Percentiles rank a stretch among this genome's conserved stretches.
These are phyloP conservation scores for Pao palembangensis DNA, from an alignment of 2,113 vertebrate species.

Conservation along the genomic window DNA sequence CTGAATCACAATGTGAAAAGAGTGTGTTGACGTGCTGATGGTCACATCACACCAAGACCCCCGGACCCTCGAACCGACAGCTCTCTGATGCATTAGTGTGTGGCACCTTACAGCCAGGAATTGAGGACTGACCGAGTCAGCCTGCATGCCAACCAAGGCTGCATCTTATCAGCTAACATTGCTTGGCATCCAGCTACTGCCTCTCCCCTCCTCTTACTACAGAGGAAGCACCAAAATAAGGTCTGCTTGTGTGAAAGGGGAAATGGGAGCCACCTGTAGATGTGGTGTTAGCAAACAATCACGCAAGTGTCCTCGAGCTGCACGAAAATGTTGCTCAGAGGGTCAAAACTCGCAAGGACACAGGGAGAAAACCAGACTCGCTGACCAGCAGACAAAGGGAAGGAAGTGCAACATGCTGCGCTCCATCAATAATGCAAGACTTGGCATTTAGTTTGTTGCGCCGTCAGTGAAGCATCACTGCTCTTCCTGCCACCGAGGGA, in stretches of 20 bases:
- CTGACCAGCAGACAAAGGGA: too few relatives aligned
- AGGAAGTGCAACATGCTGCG: neutral
- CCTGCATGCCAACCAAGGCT: constrained; percentile 23
- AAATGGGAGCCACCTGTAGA: too few relatives aligned
- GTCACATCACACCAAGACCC: neutral
- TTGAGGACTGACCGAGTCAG: constrained; percentile 32
- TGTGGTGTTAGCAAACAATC: too few relatives aligned
- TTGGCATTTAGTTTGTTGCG: constrained; percentile 59
- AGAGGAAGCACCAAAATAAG: too few relatives aligned
- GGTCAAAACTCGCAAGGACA: too few relatives aligned
- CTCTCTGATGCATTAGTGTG: neutral
- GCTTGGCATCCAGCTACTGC: constrained; percentile 1
- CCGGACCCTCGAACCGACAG: neutral
- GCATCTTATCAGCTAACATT: constrained; percentile 46
- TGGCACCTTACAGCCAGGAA: neutral
- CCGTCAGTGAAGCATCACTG: constrained; percentile 52
- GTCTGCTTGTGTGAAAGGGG: too few relatives aligned
- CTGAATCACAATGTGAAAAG: constrained; percentile 38
- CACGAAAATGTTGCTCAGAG: too few relatives aligned
- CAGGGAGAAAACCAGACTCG: too few relatives aligned
- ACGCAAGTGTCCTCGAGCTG: too few relatives aligned
- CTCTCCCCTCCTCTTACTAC: neutral
- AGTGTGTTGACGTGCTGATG: constrained; percentile 4
- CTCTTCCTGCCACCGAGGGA: constrained; percentile 31
- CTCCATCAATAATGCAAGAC: constrained; percentile 64